Evolutionary conservation across 2,888 invertebrate genomes (phyloP).

Genomic region (Morpho achilles): DNA sequence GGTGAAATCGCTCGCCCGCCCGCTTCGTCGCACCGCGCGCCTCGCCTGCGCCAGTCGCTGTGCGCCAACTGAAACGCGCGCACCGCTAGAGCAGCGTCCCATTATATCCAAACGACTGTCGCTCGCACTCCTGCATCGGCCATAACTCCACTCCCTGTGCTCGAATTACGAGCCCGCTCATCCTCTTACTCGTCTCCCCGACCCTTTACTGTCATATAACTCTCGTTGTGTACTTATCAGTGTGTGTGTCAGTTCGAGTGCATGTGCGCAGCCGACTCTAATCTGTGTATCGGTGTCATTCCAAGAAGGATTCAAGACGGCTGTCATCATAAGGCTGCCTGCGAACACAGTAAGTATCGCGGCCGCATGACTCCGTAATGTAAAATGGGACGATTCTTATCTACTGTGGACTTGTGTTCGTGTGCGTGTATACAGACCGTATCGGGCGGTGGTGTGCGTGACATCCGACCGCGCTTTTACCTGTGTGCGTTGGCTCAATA

Average conservation of each 20-base stretch:
- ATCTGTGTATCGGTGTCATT: slow-evolving; percentile 57
- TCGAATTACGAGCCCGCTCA: slow-evolving; percentile 48
- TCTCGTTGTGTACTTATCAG: slow-evolving; percentile 30
- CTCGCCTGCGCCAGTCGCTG: slow-evolving; percentile 77
- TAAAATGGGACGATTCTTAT: slow-evolving; percentile 78
- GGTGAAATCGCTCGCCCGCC: slow-evolving; percentile 77
- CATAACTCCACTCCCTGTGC: slow-evolving; percentile 42
- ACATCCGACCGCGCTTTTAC: slow-evolving; percentile 63
- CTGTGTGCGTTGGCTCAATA: slow-evolving; percentile 73
- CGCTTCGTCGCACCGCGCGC: slow-evolving; percentile 71
- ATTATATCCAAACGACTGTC: slow-evolving; percentile 50
- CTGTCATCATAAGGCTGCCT: slow-evolving; percentile 78
- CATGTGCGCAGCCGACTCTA: slow-evolving; percentile 57
- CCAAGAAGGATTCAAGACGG: slow-evolving; percentile 70
- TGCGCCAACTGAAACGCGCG: slow-evolving; percentile 79
- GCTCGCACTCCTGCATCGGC: slow-evolving; percentile 30
- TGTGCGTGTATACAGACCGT: slow-evolving; percentile 43
- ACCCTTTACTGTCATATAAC: slow-evolving; percentile 16
- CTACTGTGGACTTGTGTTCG: slow-evolving; percentile 55
- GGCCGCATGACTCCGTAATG: slow-evolving; percentile 70
- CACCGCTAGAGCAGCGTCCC: slow-evolving; percentile 73
- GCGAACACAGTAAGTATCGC: slow-evolving; percentile 74
- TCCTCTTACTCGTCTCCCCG: slow-evolving; percentile 42
- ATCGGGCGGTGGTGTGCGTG: slow-evolving; percentile 53
- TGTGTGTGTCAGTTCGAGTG: slow-evolving; percentile 42